Conservation (phyloP, 1,140 invertebrate species). For the Orussus abietinus region DNA sequence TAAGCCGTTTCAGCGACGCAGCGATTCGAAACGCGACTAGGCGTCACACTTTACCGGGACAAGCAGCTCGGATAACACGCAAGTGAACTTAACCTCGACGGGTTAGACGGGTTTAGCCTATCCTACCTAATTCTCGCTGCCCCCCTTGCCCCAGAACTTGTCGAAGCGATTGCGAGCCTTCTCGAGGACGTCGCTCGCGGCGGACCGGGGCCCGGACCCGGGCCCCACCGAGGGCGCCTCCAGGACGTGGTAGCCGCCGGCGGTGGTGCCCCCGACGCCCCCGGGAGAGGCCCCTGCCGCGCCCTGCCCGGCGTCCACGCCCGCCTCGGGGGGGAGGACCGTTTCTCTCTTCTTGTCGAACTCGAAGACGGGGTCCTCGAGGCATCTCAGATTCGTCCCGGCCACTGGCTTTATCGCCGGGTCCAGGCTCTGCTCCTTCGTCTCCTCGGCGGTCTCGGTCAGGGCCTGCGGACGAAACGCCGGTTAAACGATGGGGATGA, state of each 20-base stretch:
- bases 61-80: conserved; percentile 31
- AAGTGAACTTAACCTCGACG: conserved; percentile 17
- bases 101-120: conserved; percentile 7
- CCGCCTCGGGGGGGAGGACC: conserved; percentile 1
- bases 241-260: conserved; percentile 41
- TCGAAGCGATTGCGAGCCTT: conserved; percentile 79
- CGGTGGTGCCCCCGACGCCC: conserved; percentile 1
- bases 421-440: conserved; percentile 12
- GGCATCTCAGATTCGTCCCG: conserved; percentile 53
- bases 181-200: conserved; percentile 75
- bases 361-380: conserved; percentile 57
- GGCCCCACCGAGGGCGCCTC: conserved; percentile 49
- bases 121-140: conserved; percentile 39
- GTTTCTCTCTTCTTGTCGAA: conserved; percentile 41
- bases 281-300: conserved; percentile 2
- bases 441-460: conserved; percentile 2
- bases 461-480: background rate
- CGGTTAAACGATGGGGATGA: background rate
- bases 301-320: conserved; percentile 2
- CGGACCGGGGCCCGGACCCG: conserved; percentile 46
- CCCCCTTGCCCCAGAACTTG: conserved; percentile 74
- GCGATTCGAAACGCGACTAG: conserved; percentile 26
- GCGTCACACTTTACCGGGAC: conserved; percentile 22
- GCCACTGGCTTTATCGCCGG: conserved; percentile 41
- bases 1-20: conserved; percentile 28